Evolutionary conservation across 2,888 invertebrate genomes (phyloP).

Genomic region (Shargacucullia verbasci): DNA sequence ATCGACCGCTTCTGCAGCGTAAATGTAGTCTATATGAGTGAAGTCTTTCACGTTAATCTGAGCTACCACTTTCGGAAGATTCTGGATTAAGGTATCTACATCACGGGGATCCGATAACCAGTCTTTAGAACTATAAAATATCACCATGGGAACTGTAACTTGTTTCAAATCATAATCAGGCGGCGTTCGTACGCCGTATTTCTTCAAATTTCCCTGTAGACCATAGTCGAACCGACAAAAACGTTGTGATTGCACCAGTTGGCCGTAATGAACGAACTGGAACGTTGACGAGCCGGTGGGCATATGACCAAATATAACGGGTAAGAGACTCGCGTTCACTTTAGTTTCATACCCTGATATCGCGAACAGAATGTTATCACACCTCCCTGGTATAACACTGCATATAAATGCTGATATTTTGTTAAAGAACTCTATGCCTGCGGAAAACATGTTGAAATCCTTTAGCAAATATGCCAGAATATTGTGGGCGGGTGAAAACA

Average conservation of each 20-base stretch:
- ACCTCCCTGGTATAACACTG: constrained; percentile 57
- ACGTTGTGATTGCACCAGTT: constrained; percentile 70
- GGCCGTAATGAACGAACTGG: constrained; percentile 84
- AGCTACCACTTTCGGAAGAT: constrained; percentile 86
- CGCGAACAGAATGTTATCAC: constrained; percentile 66
- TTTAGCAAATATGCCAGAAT: constrained; percentile 61
- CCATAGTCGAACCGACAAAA: constrained; percentile 78
- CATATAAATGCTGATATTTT: constrained; percentile 68
- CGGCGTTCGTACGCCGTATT: constrained; percentile 79
- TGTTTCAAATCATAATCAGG: constrained; percentile 74
- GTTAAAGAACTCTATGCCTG: constrained; percentile 67
- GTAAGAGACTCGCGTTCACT: constrained; percentile 84
- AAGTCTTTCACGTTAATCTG: constrained; percentile 87
- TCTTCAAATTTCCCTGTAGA: constrained; percentile 59
- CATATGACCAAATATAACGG: constrained; percentile 89
- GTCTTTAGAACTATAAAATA: constrained; percentile 77
- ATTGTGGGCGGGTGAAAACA: constrained; percentile 67
- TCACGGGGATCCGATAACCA: constrained; percentile 85
- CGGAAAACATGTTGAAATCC: constrained; percentile 61
- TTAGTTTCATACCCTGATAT: constrained; percentile 67
- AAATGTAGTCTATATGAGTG: constrained; percentile 91
- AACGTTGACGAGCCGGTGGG: constrained; percentile 89
- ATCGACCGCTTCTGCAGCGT: constrained; percentile 87
- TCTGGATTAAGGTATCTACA: constrained; percentile 73
- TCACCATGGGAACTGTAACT: constrained; percentile 67